Conservation (phyloP, 2,888 invertebrate genomes). For the Acrobasis repandana region DNA sequence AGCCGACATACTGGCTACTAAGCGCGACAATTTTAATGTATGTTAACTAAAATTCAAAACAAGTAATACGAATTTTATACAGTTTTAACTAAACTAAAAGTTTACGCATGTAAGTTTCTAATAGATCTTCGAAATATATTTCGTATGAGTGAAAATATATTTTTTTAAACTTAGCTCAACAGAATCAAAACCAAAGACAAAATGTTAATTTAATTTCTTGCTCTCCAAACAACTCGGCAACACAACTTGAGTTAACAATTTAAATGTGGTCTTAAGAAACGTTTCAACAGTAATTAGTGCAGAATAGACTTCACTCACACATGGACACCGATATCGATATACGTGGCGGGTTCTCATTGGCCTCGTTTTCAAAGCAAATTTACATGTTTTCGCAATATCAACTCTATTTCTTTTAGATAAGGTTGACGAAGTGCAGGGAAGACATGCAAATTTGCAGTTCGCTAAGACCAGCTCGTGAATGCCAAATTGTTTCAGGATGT, state of each 20-base stretch:
- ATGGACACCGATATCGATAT: constrained; percentile 38
- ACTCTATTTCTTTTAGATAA: constrained; percentile 2
- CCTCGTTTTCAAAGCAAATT: constrained; percentile 30
- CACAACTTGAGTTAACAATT: constrained; percentile 16
- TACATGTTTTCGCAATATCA: constrained; percentile 9
- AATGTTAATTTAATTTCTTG: neutral
- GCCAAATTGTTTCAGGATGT: constrained; percentile 57
- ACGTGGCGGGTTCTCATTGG: constrained; percentile 38
- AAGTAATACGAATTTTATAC: too few relatives aligned
- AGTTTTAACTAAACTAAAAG: too few relatives aligned
- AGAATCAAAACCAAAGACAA: too few relatives aligned
- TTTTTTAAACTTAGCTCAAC: too few relatives aligned
- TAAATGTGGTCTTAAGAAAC: constrained; percentile 23
- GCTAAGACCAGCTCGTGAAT: constrained; percentile 31
- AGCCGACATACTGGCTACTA: too few relatives aligned
- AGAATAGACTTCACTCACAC: constrained; percentile 28
- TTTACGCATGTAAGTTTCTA: too few relatives aligned
- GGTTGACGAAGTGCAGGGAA: neutral
- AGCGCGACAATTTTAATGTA: too few relatives aligned
- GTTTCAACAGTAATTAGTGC: constrained; percentile 25
- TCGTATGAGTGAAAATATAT: too few relatives aligned
- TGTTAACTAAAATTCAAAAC: too few relatives aligned
- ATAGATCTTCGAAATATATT: too few relatives aligned
- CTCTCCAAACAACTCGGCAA: neutral
- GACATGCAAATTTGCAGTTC: constrained; percentile 12